These are phyloP conservation scores for Criorhina ranunculi DNA, from an alignment of 2,888 invertebrate species.

Conservation along the genomic window DNA sequence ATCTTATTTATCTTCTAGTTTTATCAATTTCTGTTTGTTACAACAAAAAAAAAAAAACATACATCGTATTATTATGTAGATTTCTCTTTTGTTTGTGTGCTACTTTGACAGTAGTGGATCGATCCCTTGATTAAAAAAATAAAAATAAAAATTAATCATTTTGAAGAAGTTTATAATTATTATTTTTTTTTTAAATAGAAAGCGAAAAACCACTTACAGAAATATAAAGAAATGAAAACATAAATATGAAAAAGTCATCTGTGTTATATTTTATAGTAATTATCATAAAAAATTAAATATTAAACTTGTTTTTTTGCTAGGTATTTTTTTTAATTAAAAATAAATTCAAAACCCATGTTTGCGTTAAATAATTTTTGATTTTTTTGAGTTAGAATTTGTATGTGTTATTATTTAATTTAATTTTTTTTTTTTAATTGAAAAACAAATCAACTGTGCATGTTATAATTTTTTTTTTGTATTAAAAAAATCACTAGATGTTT, in stretches of 20 bases:
- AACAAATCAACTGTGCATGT: constrained; percentile 70
- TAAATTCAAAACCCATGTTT: constrained; percentile 69
- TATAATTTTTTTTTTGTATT: constrained; percentile 63
- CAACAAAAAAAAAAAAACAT: constrained; percentile 39
- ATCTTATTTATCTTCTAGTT: constrained; percentile 64
- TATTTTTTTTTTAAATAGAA: constrained; percentile 39
- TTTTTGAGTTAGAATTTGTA: constrained; percentile 66
- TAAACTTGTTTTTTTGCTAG: constrained; percentile 66
- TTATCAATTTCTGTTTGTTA: constrained; percentile 52
- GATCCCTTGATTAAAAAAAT: constrained; percentile 26
- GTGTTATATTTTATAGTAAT: constrained; percentile 83
- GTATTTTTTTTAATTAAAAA: constrained; percentile 66
- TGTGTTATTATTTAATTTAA: constrained; percentile 74
- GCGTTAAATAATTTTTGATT: constrained; percentile 67
- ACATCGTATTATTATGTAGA: constrained; percentile 70
- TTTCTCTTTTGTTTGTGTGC: constrained; percentile 67
- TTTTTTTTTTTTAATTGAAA: constrained; percentile 65
- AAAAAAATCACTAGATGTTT: constrained; percentile 72
- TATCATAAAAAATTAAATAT: constrained; percentile 78
- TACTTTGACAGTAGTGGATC: constrained; percentile 68
- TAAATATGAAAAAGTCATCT: constrained; percentile 84
- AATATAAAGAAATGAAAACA: constrained; percentile 77
- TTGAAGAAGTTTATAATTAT: constrained; percentile 43
- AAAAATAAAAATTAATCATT: constrained; percentile 46
- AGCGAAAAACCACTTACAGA: constrained; percentile 66